These are phyloP conservation scores for Sus cebifrons DNA, from an alignment of 2,797 vertebrate genomes.

Conservation along the genomic window DNA sequence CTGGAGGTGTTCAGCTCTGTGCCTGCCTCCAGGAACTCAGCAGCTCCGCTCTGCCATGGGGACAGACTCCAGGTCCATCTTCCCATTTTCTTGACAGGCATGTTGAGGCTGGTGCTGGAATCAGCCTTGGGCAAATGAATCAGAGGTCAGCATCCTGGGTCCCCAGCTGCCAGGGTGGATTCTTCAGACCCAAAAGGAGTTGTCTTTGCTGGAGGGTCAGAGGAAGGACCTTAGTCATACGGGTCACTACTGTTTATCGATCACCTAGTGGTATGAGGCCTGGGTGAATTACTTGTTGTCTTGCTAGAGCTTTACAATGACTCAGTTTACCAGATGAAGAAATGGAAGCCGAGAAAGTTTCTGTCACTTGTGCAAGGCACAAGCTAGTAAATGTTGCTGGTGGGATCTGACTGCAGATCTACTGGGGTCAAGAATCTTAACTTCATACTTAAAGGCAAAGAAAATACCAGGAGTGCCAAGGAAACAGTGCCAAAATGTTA, in stretches of 20 bases:
- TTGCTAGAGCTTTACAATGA: not conserved
- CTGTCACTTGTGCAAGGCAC: not conserved
- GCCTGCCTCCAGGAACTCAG: not conserved
- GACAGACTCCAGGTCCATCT: not conserved
- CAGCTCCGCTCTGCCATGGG: not conserved
- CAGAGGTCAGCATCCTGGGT: not conserved
- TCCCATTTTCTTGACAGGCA: conserved; percentile 23
- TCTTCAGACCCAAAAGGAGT: not conserved
- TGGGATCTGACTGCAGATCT: not conserved
- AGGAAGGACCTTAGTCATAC: not conserved
- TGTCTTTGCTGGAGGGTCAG: not conserved
- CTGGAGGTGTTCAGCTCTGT: not conserved
- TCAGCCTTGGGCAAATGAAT: not conserved
- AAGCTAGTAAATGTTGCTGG: not conserved
- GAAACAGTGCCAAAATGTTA: not conserved
- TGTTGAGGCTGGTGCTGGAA: not conserved
- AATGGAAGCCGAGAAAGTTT: not conserved
- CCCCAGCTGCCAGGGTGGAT: not conserved
- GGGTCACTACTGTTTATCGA: not conserved
- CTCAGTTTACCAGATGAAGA: not conserved
- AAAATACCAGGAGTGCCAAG: not conserved
- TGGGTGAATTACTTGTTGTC: not conserved
- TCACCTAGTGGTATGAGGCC: not conserved
- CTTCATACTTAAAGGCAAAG: not conserved
- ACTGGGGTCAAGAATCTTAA: not conserved